Percentiles rank a stretch among this genome's conserved stretches.
Conservation (phyloP, 2,113 vertebrate species). For the Leptosomus discolor region DNA sequence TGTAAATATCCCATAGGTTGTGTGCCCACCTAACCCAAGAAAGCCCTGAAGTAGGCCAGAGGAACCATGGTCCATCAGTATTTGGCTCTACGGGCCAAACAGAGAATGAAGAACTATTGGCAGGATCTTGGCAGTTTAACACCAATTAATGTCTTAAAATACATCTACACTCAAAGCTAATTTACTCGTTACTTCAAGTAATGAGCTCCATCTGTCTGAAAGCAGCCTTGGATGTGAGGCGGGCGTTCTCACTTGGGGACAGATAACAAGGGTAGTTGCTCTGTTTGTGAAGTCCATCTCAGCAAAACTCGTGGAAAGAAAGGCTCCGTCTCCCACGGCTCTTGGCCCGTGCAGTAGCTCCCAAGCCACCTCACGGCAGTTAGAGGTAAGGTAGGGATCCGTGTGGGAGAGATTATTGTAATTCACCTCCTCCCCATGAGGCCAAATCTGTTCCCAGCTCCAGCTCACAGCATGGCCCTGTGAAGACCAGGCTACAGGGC, state of each 20-base stretch:
- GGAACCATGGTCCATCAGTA: neutral
- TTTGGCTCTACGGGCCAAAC: neutral
- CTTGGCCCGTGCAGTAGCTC: neutral
- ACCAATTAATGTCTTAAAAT: slow-evolving; percentile 8
- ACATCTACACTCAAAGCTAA: neutral
- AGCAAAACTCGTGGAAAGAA: neutral
- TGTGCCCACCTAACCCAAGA: neutral
- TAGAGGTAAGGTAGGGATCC: neutral
- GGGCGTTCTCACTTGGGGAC: neutral
- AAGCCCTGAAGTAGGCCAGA: neutral
- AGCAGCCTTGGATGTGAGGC: neutral
- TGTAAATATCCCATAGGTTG: neutral
- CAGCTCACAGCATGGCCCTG: neutral
- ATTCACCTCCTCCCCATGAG: neutral
- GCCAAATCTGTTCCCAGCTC: neutral
- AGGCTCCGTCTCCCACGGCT: neutral
- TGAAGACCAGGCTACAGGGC: neutral
- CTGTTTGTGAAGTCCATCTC: neutral
- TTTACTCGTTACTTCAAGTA: neutral
- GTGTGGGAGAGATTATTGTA: neutral
- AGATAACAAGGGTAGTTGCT: neutral
- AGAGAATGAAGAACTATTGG: neutral
- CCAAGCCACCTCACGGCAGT: neutral
- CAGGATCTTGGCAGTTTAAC: neutral
- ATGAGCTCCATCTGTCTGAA: slow-evolving; percentile 1